A percentile compares a stretch with the other conserved stretches of the same genome.
Conservation (phyloP, 2,113 vertebrate species). For the Grammomys dolichurus region DNA sequence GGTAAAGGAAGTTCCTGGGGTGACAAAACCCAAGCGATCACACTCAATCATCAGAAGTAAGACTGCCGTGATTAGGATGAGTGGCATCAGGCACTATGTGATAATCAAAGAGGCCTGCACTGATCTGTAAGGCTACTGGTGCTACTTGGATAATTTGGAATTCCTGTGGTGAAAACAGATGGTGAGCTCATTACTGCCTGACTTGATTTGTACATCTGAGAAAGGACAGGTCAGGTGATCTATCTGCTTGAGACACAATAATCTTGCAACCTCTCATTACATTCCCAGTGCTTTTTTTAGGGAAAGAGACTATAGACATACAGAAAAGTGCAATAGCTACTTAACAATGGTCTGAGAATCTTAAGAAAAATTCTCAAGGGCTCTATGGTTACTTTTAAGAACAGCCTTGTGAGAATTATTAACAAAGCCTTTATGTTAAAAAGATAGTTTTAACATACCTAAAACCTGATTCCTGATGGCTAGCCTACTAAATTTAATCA, state of each 20-base stretch:
- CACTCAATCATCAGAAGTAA: slow-evolving; percentile 8
- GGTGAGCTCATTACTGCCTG: not conserved
- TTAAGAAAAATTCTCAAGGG: not conserved
- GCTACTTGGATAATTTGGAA: not conserved
- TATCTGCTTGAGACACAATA: not conserved
- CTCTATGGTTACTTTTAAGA: not conserved
- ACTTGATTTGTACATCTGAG: slow-evolving; percentile 19
- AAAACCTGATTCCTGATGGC: not conserved
- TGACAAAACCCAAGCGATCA: not conserved
- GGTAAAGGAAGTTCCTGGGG: not conserved
- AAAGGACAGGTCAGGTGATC: not conserved
- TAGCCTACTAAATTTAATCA: not conserved
- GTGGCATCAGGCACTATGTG: not conserved
- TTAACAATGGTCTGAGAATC: not conserved
- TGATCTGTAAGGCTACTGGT: not conserved
- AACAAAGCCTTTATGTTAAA: not conserved
- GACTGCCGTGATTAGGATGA: not conserved
- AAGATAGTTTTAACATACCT: not conserved
- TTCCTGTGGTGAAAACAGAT: slow-evolving; percentile 17
- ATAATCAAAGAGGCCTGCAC: not conserved
- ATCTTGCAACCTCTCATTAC: not conserved
- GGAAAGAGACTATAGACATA: not conserved
- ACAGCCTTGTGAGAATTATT: not conserved
- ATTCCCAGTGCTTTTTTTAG: not conserved
- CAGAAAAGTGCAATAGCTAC: not conserved